Evolutionary conservation across 2,113 vertebrate genomes (phyloP).

Genomic region (Jaculus jaculus): DNA sequence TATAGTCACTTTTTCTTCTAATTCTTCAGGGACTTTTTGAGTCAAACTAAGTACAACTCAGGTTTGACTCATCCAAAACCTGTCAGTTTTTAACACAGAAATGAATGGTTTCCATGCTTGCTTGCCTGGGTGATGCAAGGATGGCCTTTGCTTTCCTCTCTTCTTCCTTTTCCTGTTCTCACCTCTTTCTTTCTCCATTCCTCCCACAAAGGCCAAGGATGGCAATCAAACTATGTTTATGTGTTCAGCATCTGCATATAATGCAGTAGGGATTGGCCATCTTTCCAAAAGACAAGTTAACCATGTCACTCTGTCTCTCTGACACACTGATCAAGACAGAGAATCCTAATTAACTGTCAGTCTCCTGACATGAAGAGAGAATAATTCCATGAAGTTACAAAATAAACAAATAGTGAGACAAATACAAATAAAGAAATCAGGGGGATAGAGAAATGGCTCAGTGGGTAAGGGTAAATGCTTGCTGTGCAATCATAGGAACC

Average conservation of each 20-base stretch:
- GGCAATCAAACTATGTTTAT: not conserved
- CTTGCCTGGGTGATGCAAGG: not conserved
- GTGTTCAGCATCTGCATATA: not conserved
- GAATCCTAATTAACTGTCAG: not conserved
- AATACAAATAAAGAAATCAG: not conserved
- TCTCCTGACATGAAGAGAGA: not conserved
- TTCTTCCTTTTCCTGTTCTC: not conserved
- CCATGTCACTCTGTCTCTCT: not conserved
- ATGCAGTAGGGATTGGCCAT: not conserved
- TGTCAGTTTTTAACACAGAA: slow-evolving; percentile 36
- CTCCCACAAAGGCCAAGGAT: not conserved
- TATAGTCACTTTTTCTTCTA: not conserved
- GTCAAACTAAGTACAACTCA: slow-evolving; percentile 17
- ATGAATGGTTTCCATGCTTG: not conserved
- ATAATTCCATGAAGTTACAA: not conserved
- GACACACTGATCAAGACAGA: not conserved
- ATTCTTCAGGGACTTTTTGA: slow-evolving; percentile 18
- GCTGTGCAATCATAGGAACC: too few species aligned
- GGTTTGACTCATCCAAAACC: not conserved
- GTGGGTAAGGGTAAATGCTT: too few species aligned
- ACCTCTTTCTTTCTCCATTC: too few species aligned
- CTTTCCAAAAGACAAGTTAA: not conserved
- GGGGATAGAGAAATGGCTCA: too few species aligned
- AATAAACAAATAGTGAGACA: not conserved
- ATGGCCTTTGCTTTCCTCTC: not conserved